phyloP scores from a whole-genome alignment of 2,113 vertebrate genomes.

The Terrapene triunguis region DNA sequence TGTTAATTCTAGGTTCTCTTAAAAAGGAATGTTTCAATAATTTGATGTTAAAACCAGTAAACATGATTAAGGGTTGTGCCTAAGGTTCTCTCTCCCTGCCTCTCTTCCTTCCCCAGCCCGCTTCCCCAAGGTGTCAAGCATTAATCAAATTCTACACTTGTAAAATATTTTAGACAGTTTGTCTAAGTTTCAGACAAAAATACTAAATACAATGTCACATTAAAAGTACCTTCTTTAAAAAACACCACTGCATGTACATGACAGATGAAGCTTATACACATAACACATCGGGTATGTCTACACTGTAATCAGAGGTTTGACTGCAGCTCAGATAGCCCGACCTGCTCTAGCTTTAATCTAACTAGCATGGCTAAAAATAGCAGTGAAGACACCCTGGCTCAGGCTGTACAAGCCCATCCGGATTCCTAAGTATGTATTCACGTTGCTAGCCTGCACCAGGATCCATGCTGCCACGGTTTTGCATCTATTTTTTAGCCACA shows the following conservation, averaged over 20 bases:
- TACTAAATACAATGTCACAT: slow-evolving; percentile 8
- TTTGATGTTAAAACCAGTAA: background rate
- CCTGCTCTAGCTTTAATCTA: background rate
- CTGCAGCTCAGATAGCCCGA: too few relatives aligned
- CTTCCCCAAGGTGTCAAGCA: background rate
- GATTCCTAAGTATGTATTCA: too few relatives aligned
- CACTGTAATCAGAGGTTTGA: background rate
- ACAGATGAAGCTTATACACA: slow-evolving; percentile 59
- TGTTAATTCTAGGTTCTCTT: background rate
- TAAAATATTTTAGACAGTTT: background rate
- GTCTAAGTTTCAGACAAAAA: slow-evolving; percentile 36
- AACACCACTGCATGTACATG: background rate
- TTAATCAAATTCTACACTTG: background rate
- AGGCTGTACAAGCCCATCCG: background rate
- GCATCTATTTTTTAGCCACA: too few relatives aligned
- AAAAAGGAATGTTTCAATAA: background rate
- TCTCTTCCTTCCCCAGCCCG: too few relatives aligned
- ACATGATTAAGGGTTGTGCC: background rate
- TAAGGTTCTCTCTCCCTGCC: background rate
- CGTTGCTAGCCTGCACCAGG: background rate
- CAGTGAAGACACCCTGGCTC: too few relatives aligned
- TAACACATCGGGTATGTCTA: background rate
- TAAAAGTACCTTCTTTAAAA: background rate
- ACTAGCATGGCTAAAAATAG: background rate
- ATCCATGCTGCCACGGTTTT: background rate